Base-by-base conservation (phyloP, 2,888 invertebrate species). In the Epistrophe eligans region DNA sequence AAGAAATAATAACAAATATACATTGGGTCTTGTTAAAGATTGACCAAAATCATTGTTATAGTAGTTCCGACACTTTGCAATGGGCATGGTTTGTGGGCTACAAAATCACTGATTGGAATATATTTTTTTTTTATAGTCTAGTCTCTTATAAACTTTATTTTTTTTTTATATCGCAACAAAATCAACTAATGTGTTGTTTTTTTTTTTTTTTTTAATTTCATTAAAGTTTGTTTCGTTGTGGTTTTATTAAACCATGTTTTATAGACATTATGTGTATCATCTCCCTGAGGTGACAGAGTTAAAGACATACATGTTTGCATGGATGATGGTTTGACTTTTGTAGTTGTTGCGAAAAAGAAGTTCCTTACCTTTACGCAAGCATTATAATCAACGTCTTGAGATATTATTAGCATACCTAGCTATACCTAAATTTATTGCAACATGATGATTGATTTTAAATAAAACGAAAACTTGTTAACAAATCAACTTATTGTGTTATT, bases 71-170 rank as follows among this genome's bases (percentile, higher is more conserved):
- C 55, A 74, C 66, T 50, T 57, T 45, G 74, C 24, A 70, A 58
- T 60, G 74, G 80, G 67, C 50, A 70, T 74, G 60, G 74, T 80
- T 74, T 45, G 74, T 80, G 80, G 60, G 55, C 74, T 80, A 74
- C 43, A 80, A 74, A 80, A 52, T 52, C 74, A 74, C 32, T 74
- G 80, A 70, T 67, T 74, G 67, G 71, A 67, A 19, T 80, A 58
- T 66, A 32, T 58, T 58, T 24, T 28, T 60, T 62, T 60, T 17
- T 58, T 57, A 15, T n/a, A 24, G 13, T 58, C 1, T 48, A 11
- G 15, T 24, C 40, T 43, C 8, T 17, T 6, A 15, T 19, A 48
- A 35, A 43, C 3, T 24, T 24, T 62, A 43, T 66, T 38, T 48
- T 40, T 10, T 28, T 48, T 40, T 15, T 15, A 43, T 66, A 66